Evolutionary conservation across 1,140 invertebrate species (phyloP).

Genomic region (Mylabris phalerata): DNA sequence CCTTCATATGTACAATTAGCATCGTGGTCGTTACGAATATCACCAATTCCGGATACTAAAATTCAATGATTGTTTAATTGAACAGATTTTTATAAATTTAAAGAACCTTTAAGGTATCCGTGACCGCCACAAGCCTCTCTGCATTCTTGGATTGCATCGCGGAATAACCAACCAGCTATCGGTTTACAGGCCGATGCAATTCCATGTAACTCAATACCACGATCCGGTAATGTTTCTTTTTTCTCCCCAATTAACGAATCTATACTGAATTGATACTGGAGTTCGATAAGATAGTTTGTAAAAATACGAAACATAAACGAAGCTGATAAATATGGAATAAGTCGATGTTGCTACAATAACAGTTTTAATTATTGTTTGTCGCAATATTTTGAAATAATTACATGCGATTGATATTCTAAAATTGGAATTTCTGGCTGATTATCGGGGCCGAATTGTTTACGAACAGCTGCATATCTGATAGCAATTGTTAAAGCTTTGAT

Average conservation of each 20-base stretch:
- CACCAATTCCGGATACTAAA: too few relatives aligned
- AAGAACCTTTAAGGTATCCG: conserved; percentile 60
- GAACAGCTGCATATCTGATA: conserved; percentile 80
- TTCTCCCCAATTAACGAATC: conserved; percentile 28
- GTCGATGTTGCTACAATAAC: conserved; percentile 72
- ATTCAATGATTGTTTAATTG: conserved; percentile 42
- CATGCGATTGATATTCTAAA: conserved; percentile 86
- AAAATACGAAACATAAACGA: conserved; percentile 51
- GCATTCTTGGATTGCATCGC: conserved; percentile 84
- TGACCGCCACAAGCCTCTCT: conserved; percentile 86
- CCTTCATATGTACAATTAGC: too few relatives aligned
- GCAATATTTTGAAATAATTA: conserved; percentile 32
- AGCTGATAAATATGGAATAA: conserved; percentile 84
- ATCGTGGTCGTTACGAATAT: too few relatives aligned
- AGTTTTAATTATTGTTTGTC: too few relatives aligned
- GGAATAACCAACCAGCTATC: conserved; percentile 72
- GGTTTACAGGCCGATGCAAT: conserved; percentile 84
- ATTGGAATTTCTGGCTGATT: conserved; percentile 63
- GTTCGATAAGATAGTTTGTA: conserved; percentile 58
- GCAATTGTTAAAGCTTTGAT: conserved; percentile 75
- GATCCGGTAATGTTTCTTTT: conserved; percentile 28
- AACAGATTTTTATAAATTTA: conserved; percentile 33
- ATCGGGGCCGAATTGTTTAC: conserved; percentile 78
- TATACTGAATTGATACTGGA: conserved; percentile 31
- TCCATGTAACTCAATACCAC: conserved; percentile 79